Base-by-base conservation (phyloP, 2,888 invertebrate genomes). In the Venustoraphidia nigricollis region DNA sequence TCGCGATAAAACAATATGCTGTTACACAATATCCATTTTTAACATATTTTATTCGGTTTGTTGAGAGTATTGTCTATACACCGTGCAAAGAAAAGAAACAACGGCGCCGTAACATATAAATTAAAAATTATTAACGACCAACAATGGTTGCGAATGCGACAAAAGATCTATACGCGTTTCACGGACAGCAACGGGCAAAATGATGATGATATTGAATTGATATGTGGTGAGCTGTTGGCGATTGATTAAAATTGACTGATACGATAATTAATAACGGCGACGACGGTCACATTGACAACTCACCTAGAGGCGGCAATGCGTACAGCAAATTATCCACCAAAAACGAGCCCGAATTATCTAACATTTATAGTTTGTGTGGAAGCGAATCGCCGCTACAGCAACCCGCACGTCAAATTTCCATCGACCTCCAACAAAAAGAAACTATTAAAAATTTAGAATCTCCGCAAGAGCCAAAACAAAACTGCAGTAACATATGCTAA, bases 301-400 rank as follows among this genome's bases (percentile, higher is more conserved):
- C 47, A 47, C 47, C 47, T 45, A 45, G 36, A 37, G 45, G 45
- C 53, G 63, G 62, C 58, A 63, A 59, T 57, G 63, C 60, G 58
- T 57, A 60, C 60, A 63, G 61, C 60, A 64, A 57, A 59, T 60
- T 61, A 58, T 62, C 60, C 54, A 64, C 59, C 57, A 61, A 58
- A 59, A 62, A 64, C 53, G 62, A 57, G 56, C 60, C 62, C 56
- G 61, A 57, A 57, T 58, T 57, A 59, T 60, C 61, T 60, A 62
- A 62, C 63, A 63, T 64, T 61, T 60, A 59, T 27, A 47, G 47
- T 47, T 46, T 46, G 46, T 39, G 40, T 36, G 38, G 34, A 36
- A 40, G 41, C 46, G 46, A 46, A 46, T 46, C 46, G 47, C 43
- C 47, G 38, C 47, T 42, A 47, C 47, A 47, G 47, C 47, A 47